Base-by-base conservation (phyloP, 2,888 invertebrate species). In the Synergus gifuensis region DNA sequence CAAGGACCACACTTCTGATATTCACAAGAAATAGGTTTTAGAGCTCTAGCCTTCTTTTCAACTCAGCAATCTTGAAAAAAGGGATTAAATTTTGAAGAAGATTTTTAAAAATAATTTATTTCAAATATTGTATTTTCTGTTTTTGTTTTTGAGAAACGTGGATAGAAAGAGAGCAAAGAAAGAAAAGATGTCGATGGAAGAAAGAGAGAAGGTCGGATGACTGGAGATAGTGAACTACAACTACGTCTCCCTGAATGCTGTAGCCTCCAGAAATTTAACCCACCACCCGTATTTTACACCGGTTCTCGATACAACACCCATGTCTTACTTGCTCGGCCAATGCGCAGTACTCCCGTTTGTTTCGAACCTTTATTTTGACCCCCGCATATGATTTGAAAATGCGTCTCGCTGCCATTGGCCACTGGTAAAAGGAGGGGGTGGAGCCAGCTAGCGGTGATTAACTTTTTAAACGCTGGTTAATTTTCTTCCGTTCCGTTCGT, bases 361-460 rank as follows among this genome's bases (percentile, higher is more conserved):
- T 80, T 84, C 82, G 66, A 73, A 78, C 78, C 62, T 78, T 66
- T 66, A 76, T 82, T 82, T 76, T 78, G 63, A 77, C 79, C 79
- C 76, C 78, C 73, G 62, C 62, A 76, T 60, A 78, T 80, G 79
- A 46, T 77, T 81, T 83, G 78, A 42, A 64, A 79, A 77, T 69
- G 76, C 88, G 90, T 89, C 90, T 90, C 89, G 89, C 90, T 91
- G 90, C 89, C 91, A 90, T 92, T 91, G 91, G 91, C 90, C 91
- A 89, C 87, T 89, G 89, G 90, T 89, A 89, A 91, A 91, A 91
- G 90, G 90, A 91, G 91, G 92, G 92, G 92, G 89, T 92, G 91
- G 92, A 92, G 92, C 92, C 92, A 92, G 92, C 91, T 90, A 90
- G 90, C 91, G 91, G 90, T 90, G 90, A 88, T 90, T 91, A 88